Base-by-base conservation (phyloP, 2,797 vertebrate genomes). In the Sebastes minor region DNA sequence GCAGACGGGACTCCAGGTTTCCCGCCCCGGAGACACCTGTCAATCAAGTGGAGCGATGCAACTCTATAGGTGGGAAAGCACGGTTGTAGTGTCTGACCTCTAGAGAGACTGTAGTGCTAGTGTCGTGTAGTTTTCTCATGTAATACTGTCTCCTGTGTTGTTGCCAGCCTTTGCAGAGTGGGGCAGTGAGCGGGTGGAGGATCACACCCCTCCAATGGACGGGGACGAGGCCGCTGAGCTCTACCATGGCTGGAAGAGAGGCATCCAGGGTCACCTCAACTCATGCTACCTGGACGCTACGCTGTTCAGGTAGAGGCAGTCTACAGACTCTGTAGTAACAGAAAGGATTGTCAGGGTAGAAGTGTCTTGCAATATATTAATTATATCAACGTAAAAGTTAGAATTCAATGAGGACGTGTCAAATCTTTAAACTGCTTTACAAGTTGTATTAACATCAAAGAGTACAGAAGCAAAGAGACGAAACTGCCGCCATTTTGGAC, bases 181-280 rank as follows among this genome's bases (percentile, higher is more conserved):
- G 92, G 94, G 94, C 81, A 97, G 96, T 52, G 93, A 96, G 81
- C 93, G 94, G 0, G 96, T 97, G 49, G 95, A 96, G 73, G 96
- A 97, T 3, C 89, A 95, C 90, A 97, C 95, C 0, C 95, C 96
- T 1, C 96, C 96, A 0, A 1, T 86, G 22, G 87, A 87, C 0
- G 96, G 95, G 0, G 89, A 77, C 0, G 92, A 95, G 57, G 95
- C 93, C 65, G 69, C 71, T 1, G 80, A 94, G 23, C 71, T 92
- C 7, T 95, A 96, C 71, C 88, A 87, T 8, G 97, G 97, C 72
- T 96, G 96, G 91, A 97, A 96, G 86, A 96, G 94, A 69, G 97
- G 97, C n/a, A 97, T 97, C 61, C 97, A 97, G 90, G 97, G 97
- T 4, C 96, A 97, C 81, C 96, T 96, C 46, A 97, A 97, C 93